Evolutionary conservation across 2,797 vertebrate species (phyloP).

Genomic region (Propithecus deckenii): DNA sequence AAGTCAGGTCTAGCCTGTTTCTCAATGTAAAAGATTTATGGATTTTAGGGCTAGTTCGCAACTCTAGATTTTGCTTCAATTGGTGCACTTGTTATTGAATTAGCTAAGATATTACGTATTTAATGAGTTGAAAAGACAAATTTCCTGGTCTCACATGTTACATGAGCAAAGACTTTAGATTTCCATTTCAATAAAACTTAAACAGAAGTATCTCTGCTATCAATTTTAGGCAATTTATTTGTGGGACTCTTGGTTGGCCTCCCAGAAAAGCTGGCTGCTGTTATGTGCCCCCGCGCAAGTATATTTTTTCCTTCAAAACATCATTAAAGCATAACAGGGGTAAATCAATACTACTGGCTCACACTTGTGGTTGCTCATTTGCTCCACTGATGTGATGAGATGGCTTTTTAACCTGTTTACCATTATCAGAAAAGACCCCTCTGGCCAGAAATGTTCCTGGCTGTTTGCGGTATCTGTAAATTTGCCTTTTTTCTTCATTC

Average conservation of each 20-base stretch:
- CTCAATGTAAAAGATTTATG: not conserved
- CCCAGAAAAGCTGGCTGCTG: not conserved
- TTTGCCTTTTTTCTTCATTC: not conserved
- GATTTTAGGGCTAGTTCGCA: not conserved
- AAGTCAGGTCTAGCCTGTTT: not conserved
- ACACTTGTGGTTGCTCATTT: slow-evolving; percentile 60
- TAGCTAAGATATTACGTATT: slow-evolving; percentile 33
- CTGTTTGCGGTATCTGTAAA: slow-evolving; percentile 13
- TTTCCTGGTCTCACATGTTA: not conserved
- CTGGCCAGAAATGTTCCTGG: slow-evolving; percentile 33
- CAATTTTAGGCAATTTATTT: not conserved
- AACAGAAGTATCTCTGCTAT: not conserved
- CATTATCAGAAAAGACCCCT: slow-evolving; percentile 8
- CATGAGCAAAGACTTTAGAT: slow-evolving; percentile 27
- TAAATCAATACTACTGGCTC: not conserved
- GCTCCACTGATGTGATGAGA: slow-evolving; percentile 39
- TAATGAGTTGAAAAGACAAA: slow-evolving; percentile 33
- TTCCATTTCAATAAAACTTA: slow-evolving; percentile 21
- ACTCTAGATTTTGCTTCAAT: not conserved
- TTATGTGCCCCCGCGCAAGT: not conserved
- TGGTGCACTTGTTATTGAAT: not conserved
- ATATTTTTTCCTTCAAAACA: slow-evolving; percentile 52
- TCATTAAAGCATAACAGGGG: slow-evolving; percentile 18
- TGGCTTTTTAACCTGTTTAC: slow-evolving; percentile 60
- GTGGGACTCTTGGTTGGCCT: not conserved